Base-by-base conservation (phyloP, 2,888 invertebrate genomes). In the Eutolmus rufibarbis region DNA sequence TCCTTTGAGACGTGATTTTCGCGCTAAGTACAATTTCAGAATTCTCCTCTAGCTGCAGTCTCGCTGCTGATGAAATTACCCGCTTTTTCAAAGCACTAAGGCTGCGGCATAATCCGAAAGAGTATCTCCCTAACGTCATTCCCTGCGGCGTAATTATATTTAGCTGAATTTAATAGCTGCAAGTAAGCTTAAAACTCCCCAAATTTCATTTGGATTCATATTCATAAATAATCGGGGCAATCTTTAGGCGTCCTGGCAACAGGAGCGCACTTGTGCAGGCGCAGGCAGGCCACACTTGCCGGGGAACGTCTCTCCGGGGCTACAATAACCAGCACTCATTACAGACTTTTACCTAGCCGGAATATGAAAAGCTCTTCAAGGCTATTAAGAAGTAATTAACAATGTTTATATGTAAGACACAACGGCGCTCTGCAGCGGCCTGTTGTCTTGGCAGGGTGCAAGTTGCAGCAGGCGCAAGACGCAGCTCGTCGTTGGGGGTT, bases 301-400 rank as follows among this genome's bases (percentile, higher is more conserved):
- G 23, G 51, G 2, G 14, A 78, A 14, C 1, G 8, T 43, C 16
- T 28, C 16, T 7, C 28, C 28, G 31, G 28, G 46, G n/a, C 46
- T 56, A 79, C 79, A 79, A 79, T 51, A 51, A 46, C n/a, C 28
- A 23, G 51, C 12, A 51, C 46, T 51, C 46, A 79, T 79, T 79
- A 79, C 51, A 31, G 46, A 16, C 14, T 79, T 79, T 79, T 79
- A 79, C 79, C 79, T 79, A 28, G n/a, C 79, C 79, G 43, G 51
- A 79, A 56, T 79, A 79, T 79, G 79, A 79, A 78, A 79, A 79
- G 51, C 79, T 79, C 79, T 79, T 51, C 51, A 79, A 46, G 79
- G 79, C 79, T 79, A 79, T 79, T 79, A 79, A 79, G 79, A 79
- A 79, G 51, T 79, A 79, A 79, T 79, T 79, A 79, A 79, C 79